Conservation (phyloP, 2,888 invertebrate genomes). For the Hymenopus coronatus region DNA sequence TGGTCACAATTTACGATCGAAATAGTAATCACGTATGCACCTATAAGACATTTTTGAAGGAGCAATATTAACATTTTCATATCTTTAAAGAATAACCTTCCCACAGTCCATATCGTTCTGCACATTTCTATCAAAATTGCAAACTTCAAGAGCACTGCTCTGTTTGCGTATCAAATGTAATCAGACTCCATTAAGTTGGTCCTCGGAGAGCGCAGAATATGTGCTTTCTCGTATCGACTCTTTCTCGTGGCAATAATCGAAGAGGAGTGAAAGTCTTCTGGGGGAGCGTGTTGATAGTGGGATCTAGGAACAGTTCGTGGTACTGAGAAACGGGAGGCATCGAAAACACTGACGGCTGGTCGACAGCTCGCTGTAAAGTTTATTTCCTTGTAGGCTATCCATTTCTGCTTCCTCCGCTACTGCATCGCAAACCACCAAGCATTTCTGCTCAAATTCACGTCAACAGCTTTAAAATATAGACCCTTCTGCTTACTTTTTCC, state of each 20-base stretch:
- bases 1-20: too few relatives aligned
- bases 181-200: neutral
- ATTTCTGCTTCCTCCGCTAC: neutral
- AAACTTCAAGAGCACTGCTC: too few relatives aligned
- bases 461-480: neutral
- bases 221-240: neutral
- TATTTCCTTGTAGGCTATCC: neutral
- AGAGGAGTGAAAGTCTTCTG: neutral
- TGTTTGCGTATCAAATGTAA: too few relatives aligned
- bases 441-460: neutral
- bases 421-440: neutral
- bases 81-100: too few relatives aligned
- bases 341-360: neutral
- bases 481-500: neutral
- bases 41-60: too few relatives aligned
- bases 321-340: neutral
- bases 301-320: neutral
- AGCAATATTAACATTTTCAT: too few relatives aligned
- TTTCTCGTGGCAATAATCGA: neutral
- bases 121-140: too few relatives aligned
- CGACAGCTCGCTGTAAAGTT: neutral
- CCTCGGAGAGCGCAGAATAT: neutral
- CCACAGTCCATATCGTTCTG: too few relatives aligned
- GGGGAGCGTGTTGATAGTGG: neutral
- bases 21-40: too few relatives aligned